Percentiles rank a stretch among this genome's conserved stretches.
phyloP scores from a whole-genome alignment of 2,113 vertebrate genomes.

The Myiozetetes cayanensis region DNA sequence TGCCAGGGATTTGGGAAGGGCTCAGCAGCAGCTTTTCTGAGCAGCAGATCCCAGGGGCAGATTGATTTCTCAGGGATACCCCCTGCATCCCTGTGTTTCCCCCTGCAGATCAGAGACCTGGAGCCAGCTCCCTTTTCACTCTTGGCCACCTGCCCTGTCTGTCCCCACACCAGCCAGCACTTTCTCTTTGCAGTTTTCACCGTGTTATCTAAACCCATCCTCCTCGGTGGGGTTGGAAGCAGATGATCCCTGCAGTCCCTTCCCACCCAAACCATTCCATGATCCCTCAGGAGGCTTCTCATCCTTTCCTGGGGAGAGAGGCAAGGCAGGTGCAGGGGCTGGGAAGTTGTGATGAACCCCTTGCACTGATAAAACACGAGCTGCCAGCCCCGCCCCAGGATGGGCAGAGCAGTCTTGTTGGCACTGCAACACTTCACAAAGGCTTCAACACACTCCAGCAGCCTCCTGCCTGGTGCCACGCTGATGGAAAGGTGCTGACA shows the following conservation, averaged over 20 bases:
- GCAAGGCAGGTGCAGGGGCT: not conserved
- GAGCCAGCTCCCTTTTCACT: not conserved
- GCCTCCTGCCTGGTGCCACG: not conserved
- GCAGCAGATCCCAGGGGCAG: not conserved
- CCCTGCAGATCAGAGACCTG: not conserved
- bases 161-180: not conserved
- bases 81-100: not conserved
- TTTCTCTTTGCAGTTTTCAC: not conserved
- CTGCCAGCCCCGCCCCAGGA: not conserved
- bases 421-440: not conserved
- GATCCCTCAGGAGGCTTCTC: not conserved
- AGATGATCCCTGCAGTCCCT: not conserved
- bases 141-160: not conserved
- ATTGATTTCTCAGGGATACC: not conserved
- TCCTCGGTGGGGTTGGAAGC: not conserved
- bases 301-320: not conserved
- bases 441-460: not conserved
- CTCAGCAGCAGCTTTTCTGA: not conserved
- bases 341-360: not conserved
- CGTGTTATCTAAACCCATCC: not conserved
- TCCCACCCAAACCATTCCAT: not conserved
- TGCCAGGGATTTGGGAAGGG: not conserved
- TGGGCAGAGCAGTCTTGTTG: not conserved
- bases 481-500: not conserved
- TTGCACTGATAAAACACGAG: accelerated